A percentile compares a stretch with the other conserved stretches of the same genome.
Evolutionary conservation across 2,113 vertebrate genomes (phyloP).

Genomic region (Uria lomvia): DNA sequence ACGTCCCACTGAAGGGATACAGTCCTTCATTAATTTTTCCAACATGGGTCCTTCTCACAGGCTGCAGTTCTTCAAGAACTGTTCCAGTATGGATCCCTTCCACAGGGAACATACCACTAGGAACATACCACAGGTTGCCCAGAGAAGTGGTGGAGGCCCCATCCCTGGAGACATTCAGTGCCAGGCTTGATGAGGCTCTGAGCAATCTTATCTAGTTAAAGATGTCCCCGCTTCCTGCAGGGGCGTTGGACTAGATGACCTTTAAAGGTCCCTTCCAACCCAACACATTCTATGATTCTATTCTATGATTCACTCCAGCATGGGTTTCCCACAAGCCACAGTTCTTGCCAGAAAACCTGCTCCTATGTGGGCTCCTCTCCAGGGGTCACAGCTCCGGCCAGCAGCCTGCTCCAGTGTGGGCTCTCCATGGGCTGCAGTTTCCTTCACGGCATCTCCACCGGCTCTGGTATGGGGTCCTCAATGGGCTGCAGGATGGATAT

Average conservation of each 20-base stretch:
- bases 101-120: not conserved
- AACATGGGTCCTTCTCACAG: not conserved
- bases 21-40: not conserved
- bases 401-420: not conserved
- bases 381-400: not conserved
- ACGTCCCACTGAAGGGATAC: not conserved
- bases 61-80: not conserved
- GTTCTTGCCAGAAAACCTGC: not conserved
- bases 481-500: not conserved
- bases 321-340: not conserved
- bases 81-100: not conserved
- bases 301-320: not conserved
- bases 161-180: no score
- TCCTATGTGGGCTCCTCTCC: not conserved
- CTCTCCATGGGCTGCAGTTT: not conserved
- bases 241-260: no score
- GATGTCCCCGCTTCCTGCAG: no score
- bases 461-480: not conserved
- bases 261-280: no score
- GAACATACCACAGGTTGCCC: not conserved
- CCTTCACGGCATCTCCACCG: not conserved
- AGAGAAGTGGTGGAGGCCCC: no score
- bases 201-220: no score
- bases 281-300: no score
- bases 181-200: no score